Base-by-base conservation (phyloP, 1,140 invertebrate genomes). In the Rhopalosiphum maidis region DNA sequence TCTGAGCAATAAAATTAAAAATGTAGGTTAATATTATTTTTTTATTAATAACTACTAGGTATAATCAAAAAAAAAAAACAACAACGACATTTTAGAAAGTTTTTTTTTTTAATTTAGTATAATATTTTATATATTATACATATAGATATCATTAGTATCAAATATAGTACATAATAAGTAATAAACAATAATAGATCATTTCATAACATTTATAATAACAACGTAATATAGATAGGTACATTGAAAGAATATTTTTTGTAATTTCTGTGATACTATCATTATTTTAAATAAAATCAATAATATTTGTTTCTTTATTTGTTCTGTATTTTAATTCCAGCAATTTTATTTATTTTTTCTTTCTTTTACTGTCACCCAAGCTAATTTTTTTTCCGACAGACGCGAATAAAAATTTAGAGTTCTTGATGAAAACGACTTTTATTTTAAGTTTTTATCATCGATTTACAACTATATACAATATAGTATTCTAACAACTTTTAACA, bases 361-460 rank as follows among this genome's bases (percentile, higher is more conserved):
- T 46, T 48, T 87, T n/a, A 51, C 25, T 21, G 21, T n/a, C 46
- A 30, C 1, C 25, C 15, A 5, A 18, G 43, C 43, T 48, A 87
- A n/a, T 87, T 87, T 87, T 68, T 68, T 83, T 85, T 35, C 46
- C 30, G 18, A 87, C 43, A 30, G 8, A 85, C 22, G 35, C 30
- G 46, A 6, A 21, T 15, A n/a, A 87, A 30, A n/a, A 87, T 87
- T n/a, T 87, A 48, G 30, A 15, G 30, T 87, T 87, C 86, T 48
- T 21, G 86, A 87, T 87, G 48, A 87, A 48, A 87, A 48, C 46
- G 15, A 41, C 41, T 86, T 86, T 87, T 35, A 87, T 87, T 48
- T 87, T 48, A 87, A 48, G 86, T 87, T 87, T 87, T 48, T 87
- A 87, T n/a, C 25, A 46, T 48, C 30, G 43, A 51, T 22, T 87